Percentiles rank a stretch among this genome's conserved stretches.
These are phyloP conservation scores for Xestia rhomboidea DNA, from an alignment of 2,888 invertebrate species.

Conservation along the genomic window DNA sequence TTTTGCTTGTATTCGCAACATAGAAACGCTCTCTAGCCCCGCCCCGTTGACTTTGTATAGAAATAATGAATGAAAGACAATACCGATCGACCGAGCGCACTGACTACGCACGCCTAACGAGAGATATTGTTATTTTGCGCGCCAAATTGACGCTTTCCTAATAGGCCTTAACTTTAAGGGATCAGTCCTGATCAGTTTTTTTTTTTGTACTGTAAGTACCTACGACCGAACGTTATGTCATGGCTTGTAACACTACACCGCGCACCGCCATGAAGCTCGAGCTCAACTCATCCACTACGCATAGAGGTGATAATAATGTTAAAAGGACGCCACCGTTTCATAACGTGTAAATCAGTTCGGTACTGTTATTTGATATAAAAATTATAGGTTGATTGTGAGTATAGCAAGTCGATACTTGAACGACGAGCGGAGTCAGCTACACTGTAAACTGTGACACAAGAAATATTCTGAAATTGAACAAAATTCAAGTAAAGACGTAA, in stretches of 20 bases:
- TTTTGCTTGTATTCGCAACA: too few species aligned
- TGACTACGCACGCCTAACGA: too few species aligned
- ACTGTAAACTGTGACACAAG: neutral
- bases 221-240: neutral
- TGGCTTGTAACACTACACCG: neutral
- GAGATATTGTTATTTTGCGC: too few species aligned
- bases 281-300: neutral
- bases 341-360: slow-evolving; percentile 28
- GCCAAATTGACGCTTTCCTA: too few species aligned
- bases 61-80: too few species aligned
- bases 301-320: slow-evolving; percentile 51
- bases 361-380: slow-evolving; percentile 17
- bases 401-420: neutral
- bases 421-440: neutral
- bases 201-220: too few species aligned
- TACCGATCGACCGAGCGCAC: too few species aligned
- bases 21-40: too few species aligned
- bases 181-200: too few species aligned
- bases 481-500: slow-evolving; percentile 5
- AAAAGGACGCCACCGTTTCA: slow-evolving; percentile 30
- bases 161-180: too few species aligned
- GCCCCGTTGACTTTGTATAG: too few species aligned
- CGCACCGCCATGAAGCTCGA: neutral
- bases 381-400: slow-evolving; percentile 16
- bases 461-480: slow-evolving; percentile 24